Conservation (phyloP, 2,888 invertebrate species). For the Ditula angustiorana region DNA sequence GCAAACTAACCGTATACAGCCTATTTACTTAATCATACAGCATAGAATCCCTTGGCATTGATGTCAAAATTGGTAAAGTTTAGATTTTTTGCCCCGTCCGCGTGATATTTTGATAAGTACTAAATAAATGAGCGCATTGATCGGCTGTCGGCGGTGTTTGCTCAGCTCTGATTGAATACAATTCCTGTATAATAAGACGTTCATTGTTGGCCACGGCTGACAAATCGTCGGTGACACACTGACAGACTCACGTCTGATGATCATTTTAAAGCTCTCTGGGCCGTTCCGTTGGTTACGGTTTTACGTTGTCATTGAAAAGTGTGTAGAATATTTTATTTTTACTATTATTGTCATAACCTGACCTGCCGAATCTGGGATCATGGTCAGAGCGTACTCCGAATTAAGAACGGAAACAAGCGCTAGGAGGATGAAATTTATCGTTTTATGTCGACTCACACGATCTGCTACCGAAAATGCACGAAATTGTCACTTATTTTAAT, state of each 20-base stretch:
- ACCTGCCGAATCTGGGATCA: no score
- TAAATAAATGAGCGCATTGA: conserved; percentile 82
- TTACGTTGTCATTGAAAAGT: background rate
- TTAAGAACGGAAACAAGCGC: no score
- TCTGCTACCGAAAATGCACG: no score
- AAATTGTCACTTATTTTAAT: no score
- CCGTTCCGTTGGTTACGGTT: no score
- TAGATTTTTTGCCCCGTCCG: conserved; percentile 50
- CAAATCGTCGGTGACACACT: conserved; percentile 57
- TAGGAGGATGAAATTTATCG: no score
- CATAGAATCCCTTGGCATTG: conserved; percentile 46
- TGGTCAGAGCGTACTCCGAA: no score
- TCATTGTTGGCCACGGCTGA: conserved; percentile 59
- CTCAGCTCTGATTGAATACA: conserved; percentile 59
- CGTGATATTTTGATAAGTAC: conserved; percentile 76
- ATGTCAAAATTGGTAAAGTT: conserved; percentile 40
- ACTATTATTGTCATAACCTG: no score
- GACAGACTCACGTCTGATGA: conserved; percentile 26
- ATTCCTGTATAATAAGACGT: conserved; percentile 54
- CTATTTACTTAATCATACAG: conserved; percentile 50
- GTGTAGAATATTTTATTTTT: background rate
- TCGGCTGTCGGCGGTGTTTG: conserved; percentile 75
- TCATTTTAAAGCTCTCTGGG: background rate
- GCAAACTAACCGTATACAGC: conserved; percentile 45
- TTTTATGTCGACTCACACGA: no score